Evolutionary conservation across 2,888 invertebrate genomes (phyloP).

Genomic region (Xylota segnis): DNA sequence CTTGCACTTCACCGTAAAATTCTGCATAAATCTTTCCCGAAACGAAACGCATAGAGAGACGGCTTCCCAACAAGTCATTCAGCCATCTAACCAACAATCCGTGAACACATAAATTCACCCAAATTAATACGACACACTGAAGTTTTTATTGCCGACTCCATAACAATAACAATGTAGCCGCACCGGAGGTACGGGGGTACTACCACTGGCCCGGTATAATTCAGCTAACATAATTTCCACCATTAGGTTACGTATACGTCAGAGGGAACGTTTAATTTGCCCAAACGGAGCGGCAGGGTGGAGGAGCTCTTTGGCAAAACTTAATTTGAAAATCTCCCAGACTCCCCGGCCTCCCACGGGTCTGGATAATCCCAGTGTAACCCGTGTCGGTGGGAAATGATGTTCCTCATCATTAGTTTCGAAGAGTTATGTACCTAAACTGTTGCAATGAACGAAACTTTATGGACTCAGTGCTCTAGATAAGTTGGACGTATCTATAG

Average conservation of each 20-base stretch:
- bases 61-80: constrained; percentile 15
- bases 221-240: constrained; percentile 45
- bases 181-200: not conserved
- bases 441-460: constrained; percentile 65
- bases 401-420: constrained; percentile 68
- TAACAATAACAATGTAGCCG: constrained; percentile 42
- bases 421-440: constrained; percentile 58
- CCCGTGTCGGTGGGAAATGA: constrained; percentile 31
- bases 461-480: constrained; percentile 61
- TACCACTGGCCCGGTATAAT: constrained; percentile 4
- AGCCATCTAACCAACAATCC: constrained; percentile 51
- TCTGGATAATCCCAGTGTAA: constrained; percentile 37
- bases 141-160: constrained; percentile 63
- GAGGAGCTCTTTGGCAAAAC: constrained; percentile 17
- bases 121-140: constrained; percentile 70
- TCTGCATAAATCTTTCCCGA: constrained; percentile 35
- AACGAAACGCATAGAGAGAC: constrained; percentile 13
- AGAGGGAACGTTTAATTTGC: constrained; percentile 19
- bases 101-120: constrained; percentile 70
- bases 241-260: constrained; percentile 51
- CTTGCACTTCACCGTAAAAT: constrained; percentile 30
- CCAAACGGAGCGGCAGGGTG: not conserved
- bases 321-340: constrained; percentile 16
- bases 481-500: constrained; percentile 23
- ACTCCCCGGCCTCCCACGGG: not conserved